A percentile compares a stretch with the other conserved stretches of the same genome.
These are phyloP conservation scores for Cossypha dichroa DNA, from an alignment of 2,797 vertebrate species.

Conservation along the genomic window DNA sequence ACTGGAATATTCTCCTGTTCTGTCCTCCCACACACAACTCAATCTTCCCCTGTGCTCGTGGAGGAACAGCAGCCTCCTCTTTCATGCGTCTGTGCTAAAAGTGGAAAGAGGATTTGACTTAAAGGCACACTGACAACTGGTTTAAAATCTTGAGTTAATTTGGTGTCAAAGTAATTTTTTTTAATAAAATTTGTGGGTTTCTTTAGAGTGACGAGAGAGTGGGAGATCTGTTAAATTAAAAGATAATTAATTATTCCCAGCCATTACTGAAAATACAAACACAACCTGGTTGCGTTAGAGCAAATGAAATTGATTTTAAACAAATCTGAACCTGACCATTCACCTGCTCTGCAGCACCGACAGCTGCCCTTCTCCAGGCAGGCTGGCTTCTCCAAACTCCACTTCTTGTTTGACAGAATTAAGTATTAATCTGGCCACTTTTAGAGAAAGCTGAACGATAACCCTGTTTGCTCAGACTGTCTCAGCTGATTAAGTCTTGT, in stretches of 20 bases:
- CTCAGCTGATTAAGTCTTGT: constrained; percentile 33
- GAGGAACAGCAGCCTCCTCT: constrained; percentile 35
- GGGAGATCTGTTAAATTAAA: not conserved
- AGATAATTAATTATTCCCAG: constrained; percentile 32
- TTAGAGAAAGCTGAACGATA: not conserved
- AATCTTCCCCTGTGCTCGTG: not conserved
- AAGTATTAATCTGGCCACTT: constrained; percentile 14
- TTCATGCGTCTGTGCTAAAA: constrained; percentile 27
- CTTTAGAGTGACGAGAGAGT: not conserved
- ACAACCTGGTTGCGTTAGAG: not conserved
- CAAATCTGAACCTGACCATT: constrained; percentile 29
- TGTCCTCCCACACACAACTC: constrained; percentile 58
- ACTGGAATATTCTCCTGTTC: constrained; percentile 57
- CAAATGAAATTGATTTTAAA: constrained; percentile 49
- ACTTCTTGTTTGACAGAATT: not conserved
- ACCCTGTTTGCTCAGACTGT: not conserved
- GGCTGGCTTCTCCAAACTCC: not conserved
- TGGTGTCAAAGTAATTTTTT: not conserved
- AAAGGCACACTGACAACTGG: constrained; percentile 24
- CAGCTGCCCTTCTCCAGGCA: not conserved
- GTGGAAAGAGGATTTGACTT: constrained; percentile 46
- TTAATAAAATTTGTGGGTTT: not conserved
- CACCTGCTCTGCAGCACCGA: rapidly evolving
- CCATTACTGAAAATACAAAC: not conserved
- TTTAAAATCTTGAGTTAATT: constrained; percentile 39